Evolutionary conservation across 1,140 invertebrate genomes (phyloP), one percentile per base, ranked within the genome.

Genomic region (Micrasema longulum): DNA sequence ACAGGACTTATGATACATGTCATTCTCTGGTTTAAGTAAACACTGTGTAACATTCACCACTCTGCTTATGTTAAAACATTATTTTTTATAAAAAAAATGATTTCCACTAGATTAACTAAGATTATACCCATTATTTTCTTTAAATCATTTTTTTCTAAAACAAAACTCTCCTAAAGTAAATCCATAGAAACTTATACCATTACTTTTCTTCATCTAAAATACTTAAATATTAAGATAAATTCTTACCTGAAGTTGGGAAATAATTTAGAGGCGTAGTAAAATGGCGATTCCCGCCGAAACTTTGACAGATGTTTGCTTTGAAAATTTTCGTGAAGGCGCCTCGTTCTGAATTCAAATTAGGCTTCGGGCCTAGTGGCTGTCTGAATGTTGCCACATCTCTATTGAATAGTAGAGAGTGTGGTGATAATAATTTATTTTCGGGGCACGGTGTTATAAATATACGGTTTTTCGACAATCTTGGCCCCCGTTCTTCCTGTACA

Each of bases 401-500:
- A 23, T 36, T 62, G 41, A 47, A 38, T 22, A 10, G 10, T 12
- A 26, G 45, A 20, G 18, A 10, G 22, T 11, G 23, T n/a, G 26
- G 43, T 23, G 35, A 18, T 10, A 22, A 50, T 35, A 7, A 14
- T 20, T 22, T 9, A 31, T 10, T 53, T 20, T 16, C 20, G 52
- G 62, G 38, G 11, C 23, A 1, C 10, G 35, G 60, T 23, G 48
- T 36, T 35, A 43, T 11, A 57, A 50, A 71, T 69, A 64, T 38
- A 1, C 67, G 22, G 64, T 79, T 82, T 74, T 83, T 89, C 38
- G 78, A 82, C 76, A 85, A 87, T 52, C 92, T 83, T 1, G 93
- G 93, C 4, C 92, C 93, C 68, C 93, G 81, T 80, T 94, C 93
- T 81, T 93, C 90, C 83, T 94, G 93, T 3, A 94, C 93, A 43